Percentiles rank a stretch among this genome's conserved stretches.
Conservation (phyloP, 2,797 vertebrate genomes). For the Hydrolagus colliei region DNA sequence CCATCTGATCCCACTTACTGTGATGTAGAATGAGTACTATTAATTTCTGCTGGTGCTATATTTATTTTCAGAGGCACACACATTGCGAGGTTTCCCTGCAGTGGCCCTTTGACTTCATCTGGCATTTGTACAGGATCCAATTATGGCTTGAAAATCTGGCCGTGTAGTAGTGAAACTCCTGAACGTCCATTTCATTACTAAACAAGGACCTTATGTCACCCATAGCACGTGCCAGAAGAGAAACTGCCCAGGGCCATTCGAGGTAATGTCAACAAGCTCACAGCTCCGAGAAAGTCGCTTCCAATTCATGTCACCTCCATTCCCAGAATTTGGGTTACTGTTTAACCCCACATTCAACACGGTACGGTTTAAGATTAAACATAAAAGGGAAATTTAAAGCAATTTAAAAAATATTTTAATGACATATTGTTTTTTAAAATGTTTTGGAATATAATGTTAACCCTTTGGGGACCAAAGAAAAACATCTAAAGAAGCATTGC, state of each 20-base stretch:
- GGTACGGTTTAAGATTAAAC: background rate
- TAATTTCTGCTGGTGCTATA: constrained; percentile 41
- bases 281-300: background rate
- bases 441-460: background rate
- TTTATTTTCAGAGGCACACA: constrained; percentile 55
- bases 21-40: constrained; percentile 19
- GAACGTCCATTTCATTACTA: constrained; percentile 52
- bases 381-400: background rate
- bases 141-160: constrained; percentile 57
- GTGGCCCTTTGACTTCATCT: constrained; percentile 51
- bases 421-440: too few species aligned
- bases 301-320: constrained; percentile 8
- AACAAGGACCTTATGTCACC: constrained; percentile 58
- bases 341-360: constrained; percentile 9
- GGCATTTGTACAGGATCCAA: constrained; percentile 55
- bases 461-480: background rate
- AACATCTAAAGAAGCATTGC: too few species aligned
- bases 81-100: constrained; percentile 49
- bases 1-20: constrained; percentile 27
- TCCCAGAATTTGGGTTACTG: constrained; percentile 1
- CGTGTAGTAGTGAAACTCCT: constrained; percentile 48
- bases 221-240: constrained; percentile 43
- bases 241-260: constrained; percentile 40
- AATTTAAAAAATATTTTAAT: background rate
- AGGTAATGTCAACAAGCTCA: constrained; percentile 34